Conservation (phyloP, 2,888 invertebrate species). For the Tachina lurida region DNA sequence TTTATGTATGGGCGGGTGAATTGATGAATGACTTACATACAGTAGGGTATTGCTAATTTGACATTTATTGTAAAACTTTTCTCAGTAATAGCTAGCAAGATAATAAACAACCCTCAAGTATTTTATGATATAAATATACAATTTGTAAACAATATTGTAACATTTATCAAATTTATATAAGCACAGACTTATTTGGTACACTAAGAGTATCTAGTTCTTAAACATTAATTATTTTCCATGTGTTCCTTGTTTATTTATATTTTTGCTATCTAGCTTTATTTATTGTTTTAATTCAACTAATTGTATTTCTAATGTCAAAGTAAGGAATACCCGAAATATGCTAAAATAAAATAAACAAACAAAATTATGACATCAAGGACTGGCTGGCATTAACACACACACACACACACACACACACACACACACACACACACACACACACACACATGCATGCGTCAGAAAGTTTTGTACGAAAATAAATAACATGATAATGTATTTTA, state of each 20-base stretch:
- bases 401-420: background rate
- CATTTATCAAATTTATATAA: background rate
- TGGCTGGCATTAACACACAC: background rate
- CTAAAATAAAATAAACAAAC: slow-evolving; percentile 13
- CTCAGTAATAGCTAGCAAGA: background rate
- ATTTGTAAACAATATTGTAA: background rate
- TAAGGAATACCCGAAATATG: background rate
- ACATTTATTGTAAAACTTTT: background rate
- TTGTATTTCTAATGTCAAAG: slow-evolving; percentile 41
- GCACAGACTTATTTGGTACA: background rate
- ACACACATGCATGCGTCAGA: background rate
- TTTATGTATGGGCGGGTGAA: background rate
- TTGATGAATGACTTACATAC: background rate
- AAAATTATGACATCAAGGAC: background rate
- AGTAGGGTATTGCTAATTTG: background rate
- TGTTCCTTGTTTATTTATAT: background rate
- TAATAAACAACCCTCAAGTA: background rate
- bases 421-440: background rate
- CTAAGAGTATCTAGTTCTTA: too few species aligned
- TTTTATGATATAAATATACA: too few species aligned
- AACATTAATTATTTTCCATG: background rate
- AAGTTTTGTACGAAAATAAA: too few species aligned
- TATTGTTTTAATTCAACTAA: slow-evolving; percentile 16
- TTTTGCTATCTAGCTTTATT: background rate
- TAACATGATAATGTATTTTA: slow-evolving; percentile 45